phyloP scores from a whole-genome alignment of 2,888 invertebrate genomes.

The Saturnia japonica region DNA sequence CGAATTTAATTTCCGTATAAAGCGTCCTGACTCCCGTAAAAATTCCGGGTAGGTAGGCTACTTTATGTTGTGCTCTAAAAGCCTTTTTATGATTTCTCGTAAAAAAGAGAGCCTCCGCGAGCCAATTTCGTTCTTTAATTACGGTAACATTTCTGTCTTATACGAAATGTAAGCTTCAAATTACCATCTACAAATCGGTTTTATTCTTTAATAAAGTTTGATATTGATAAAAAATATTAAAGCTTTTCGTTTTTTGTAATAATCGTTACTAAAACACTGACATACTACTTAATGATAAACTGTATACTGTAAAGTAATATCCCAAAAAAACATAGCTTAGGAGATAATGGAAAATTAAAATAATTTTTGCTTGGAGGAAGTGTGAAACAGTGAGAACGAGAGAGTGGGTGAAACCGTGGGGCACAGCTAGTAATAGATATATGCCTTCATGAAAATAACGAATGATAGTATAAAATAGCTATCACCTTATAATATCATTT shows the following conservation, averaged over 20 bases:
- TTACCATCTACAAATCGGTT: slow-evolving; percentile 15
- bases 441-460: too few relatives aligned
- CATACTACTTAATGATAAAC: too few relatives aligned
- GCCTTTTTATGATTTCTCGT: slow-evolving; percentile 74
- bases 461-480: too few relatives aligned
- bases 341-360: too few relatives aligned
- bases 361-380: too few relatives aligned
- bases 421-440: too few relatives aligned
- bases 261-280: too few relatives aligned
- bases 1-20: slow-evolving; percentile 61
- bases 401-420: too few relatives aligned
- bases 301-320: too few relatives aligned
- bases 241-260: too few relatives aligned
- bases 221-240: not conserved
- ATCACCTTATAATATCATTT: not conserved
- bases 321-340: too few relatives aligned
- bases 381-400: too few relatives aligned
- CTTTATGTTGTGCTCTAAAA: slow-evolving; percentile 67
- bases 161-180: slow-evolving; percentile 37
- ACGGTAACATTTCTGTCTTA: slow-evolving; percentile 63
- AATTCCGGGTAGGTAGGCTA: slow-evolving; percentile 55
- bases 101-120: slow-evolving; percentile 63
- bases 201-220: not conserved
- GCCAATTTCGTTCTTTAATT: slow-evolving; percentile 75
- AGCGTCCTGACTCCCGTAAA: slow-evolving; percentile 56